phyloP scores from a whole-genome alignment of 2,888 invertebrate species.

The Chrysolina oricalcia region DNA sequence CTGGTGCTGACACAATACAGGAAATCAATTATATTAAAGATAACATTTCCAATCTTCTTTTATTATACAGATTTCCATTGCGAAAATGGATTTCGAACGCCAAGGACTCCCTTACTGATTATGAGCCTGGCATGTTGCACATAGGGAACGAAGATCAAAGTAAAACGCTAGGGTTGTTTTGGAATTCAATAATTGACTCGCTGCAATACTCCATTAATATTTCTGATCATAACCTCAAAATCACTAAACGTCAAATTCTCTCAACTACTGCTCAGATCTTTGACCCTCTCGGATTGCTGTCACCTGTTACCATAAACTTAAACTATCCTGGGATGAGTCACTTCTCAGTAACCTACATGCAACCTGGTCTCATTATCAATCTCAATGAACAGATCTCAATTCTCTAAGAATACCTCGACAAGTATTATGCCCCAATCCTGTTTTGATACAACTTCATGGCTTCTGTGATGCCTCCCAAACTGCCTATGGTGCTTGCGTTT shows the following conservation, averaged over 20 bases:
- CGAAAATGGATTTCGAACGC: slow-evolving; percentile 52
- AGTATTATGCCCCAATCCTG: not conserved
- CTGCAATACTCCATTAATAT: slow-evolving; percentile 20
- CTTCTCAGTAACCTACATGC: no score
- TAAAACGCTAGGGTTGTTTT: slow-evolving; percentile 25
- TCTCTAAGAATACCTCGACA: not conserved
- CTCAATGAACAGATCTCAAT: no score
- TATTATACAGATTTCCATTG: slow-evolving; percentile 39
- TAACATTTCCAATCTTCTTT: slow-evolving; percentile 30
- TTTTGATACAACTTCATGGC: not conserved
- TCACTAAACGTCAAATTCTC: slow-evolving; percentile 43
- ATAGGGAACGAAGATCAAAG: slow-evolving; percentile 22
- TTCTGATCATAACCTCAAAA: slow-evolving; percentile 1
- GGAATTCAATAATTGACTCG: slow-evolving; percentile 25
- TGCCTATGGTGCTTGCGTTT: not conserved
- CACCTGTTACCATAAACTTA: slow-evolving; percentile 38
- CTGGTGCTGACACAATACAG: slow-evolving; percentile 33
- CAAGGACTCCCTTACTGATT: slow-evolving; percentile 9
- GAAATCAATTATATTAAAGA: slow-evolving; percentile 19
- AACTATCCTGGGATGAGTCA: no score
- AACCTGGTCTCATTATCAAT: no score
- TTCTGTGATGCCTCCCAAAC: not conserved
- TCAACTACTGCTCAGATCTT: slow-evolving; percentile 46
- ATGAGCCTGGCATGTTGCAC: slow-evolving; percentile 18
- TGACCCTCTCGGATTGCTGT: slow-evolving; percentile 47